A percentile compares a stretch with the other conserved stretches of the same genome.
Evolutionary conservation across 2,797 vertebrate genomes (phyloP).

Genomic region (Rhyacichthys aspro): DNA sequence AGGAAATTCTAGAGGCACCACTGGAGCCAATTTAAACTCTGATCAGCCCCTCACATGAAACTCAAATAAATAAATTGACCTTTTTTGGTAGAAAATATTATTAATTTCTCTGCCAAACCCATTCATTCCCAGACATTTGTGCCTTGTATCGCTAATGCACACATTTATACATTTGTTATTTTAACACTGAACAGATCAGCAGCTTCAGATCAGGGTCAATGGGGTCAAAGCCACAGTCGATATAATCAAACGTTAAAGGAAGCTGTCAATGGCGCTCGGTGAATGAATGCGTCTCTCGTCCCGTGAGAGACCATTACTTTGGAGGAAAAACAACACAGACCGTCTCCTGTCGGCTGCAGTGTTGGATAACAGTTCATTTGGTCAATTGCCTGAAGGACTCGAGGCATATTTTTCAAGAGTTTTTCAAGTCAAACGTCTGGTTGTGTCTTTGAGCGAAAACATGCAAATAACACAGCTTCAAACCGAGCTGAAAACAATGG

Average conservation of each 20-base stretch:
- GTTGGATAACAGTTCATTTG: conserved; percentile 1
- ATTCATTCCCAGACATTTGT: too few species aligned
- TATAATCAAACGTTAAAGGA: conserved; percentile 32
- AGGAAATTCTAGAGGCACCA: too few species aligned
- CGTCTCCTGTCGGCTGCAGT: not conserved
- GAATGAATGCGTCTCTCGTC: conserved; percentile 12
- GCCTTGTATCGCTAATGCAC: too few species aligned
- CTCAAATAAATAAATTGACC: too few species aligned
- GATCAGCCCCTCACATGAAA: too few species aligned
- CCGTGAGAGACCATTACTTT: conserved; percentile 12
- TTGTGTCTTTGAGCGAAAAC: not conserved
- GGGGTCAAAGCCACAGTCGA: conserved; percentile 39
- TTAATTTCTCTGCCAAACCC: too few species aligned
- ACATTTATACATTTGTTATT: not conserved
- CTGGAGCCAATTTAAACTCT: too few species aligned
- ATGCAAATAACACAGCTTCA: not conserved
- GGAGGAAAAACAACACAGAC: not conserved
- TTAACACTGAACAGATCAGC: conserved; percentile 17
- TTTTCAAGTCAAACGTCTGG: not conserved
- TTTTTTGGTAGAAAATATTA: too few species aligned
- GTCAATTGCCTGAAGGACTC: conserved; percentile 2
- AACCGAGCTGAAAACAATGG: too few species aligned
- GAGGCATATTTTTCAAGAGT: not conserved
- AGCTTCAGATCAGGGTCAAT: conserved; percentile 43
- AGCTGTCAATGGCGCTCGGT: conserved; percentile 29